Evolutionary conservation across 2,888 invertebrate species (phyloP), one percentile per base, ranked within the genome.

Genomic region (Palloptera scutellata): DNA sequence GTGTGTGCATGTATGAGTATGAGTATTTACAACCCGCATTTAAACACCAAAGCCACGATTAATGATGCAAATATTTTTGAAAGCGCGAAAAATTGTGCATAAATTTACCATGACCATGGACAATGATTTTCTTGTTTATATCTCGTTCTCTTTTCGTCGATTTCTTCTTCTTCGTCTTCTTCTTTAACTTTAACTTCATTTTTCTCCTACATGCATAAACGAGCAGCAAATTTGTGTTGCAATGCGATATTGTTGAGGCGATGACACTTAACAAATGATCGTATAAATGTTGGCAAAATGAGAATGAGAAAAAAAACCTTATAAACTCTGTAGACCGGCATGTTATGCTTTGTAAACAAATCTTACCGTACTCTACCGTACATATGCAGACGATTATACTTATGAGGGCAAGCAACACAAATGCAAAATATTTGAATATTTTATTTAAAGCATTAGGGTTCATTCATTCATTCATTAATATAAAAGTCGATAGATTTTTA

Each of bases 231-330:
- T 40, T 40, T 13, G 13, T 30, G 55, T 9, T 9, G 48, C 13
- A 48, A 15, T n/a, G 40, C 30, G 11, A 30, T 15, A 13, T n/a
- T 20, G 40, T 13, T 11, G 40, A 19, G 17, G 60, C 67, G 71
- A 70, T 83, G 83, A 83, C 83, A 83, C 81, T 82, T 82, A 83
- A 83, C 81, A 83, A 83, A 83, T 83, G 83, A 83, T 83, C 79
- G 79, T 77, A 80, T 77, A 80, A 81, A 80, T 80, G 80, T 78
- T 72, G 68, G 72, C 72, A 74, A 74, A 64, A 51, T 57, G 58
- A 64, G 42, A 42, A 48, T 48, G 48, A 64, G 42, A 42, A 48
- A 42, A 43, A 59, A 57, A 30, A 30, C 2, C 30, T 30, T 30
- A 30, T 2, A 30, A 64, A 4, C 30, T 12, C 48, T 30, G 30